Evolutionary conservation across 2,113 vertebrate genomes (phyloP).

Genomic region (Catharus fuscescens): DNA sequence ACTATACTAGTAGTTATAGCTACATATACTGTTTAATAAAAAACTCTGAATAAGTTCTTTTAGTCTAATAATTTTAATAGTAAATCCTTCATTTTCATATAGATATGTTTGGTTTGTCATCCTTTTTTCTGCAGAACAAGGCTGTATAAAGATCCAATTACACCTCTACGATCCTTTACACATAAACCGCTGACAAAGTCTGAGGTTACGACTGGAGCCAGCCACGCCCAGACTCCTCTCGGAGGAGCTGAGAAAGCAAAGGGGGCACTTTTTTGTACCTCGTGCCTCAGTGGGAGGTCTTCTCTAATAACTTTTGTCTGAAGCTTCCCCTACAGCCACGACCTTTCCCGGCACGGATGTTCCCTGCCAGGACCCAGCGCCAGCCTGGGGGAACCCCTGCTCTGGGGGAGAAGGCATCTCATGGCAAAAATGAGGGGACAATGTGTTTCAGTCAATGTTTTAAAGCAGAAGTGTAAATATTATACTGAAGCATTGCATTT

Average conservation of each 20-base stretch:
- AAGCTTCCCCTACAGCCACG: rapidly evolving
- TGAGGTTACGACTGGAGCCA: rapidly evolving
- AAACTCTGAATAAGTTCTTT: not conserved
- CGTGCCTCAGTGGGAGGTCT: not conserved
- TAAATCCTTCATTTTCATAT: not conserved
- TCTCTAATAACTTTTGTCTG: not conserved
- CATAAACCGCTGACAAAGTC: rapidly evolving
- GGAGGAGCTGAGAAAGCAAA: not conserved
- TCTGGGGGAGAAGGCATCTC: not conserved
- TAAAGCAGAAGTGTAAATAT: not conserved
- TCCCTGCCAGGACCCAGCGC: not conserved
- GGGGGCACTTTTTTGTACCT: not conserved
- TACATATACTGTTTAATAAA: not conserved
- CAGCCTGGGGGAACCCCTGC: rapidly evolving
- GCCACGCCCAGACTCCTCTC: not conserved
- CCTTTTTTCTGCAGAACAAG: not conserved
- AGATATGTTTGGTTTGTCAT: not conserved
- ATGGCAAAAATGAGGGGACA: not conserved
- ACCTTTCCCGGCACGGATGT: not conserved
- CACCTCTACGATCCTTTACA: too few species aligned
- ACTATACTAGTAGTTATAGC: not conserved
- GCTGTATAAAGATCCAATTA: not conserved
- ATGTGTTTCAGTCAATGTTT: not conserved
- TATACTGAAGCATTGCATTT: not conserved
- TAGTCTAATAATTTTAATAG: not conserved